Evolutionary conservation across 2,888 invertebrate species (phyloP).

Genomic region (Pedicia rivosa): DNA sequence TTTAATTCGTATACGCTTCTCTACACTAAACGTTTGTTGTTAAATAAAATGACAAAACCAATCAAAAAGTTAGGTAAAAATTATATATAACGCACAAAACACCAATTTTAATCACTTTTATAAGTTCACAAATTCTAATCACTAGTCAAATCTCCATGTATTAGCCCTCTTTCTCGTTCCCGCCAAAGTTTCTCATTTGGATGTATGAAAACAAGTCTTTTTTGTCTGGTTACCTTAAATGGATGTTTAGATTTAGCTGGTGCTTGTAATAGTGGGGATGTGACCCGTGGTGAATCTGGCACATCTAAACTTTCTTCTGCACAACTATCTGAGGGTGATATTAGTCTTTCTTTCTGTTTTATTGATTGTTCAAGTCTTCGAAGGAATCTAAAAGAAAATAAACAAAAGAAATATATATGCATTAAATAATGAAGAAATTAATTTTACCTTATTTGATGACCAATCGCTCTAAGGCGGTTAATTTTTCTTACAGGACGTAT

Average conservation of each 20-base stretch:
- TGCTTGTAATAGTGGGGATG: slow-evolving; percentile 36
- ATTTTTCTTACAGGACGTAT: slow-evolving; percentile 42
- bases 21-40: too few species aligned
- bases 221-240: slow-evolving; percentile 14
- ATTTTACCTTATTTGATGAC: slow-evolving; percentile 57
- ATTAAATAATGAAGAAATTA: slow-evolving; percentile 8
- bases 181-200: slow-evolving; percentile 3
- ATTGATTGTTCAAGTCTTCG: slow-evolving; percentile 53
- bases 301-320: slow-evolving; percentile 38
- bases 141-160: slow-evolving; percentile 3
- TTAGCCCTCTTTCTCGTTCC: neutral
- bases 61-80: too few species aligned
- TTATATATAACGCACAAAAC: too few species aligned
- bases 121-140: too few species aligned
- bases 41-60: too few species aligned
- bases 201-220: slow-evolving; percentile 15
- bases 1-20: too few species aligned
- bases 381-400: slow-evolving; percentile 39
- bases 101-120: too few species aligned
- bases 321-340: slow-evolving; percentile 33
- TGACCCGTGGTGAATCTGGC: slow-evolving; percentile 45
- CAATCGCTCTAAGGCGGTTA: slow-evolving; percentile 51
- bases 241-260: neutral
- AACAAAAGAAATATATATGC: slow-evolving; percentile 6
- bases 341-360: slow-evolving; percentile 42